A percentile compares a stretch with the other conserved stretches of the same genome.
Evolutionary conservation across 2,797 vertebrate species (phyloP).

Genomic region (Periophthalmus magnuspinnatus): DNA sequence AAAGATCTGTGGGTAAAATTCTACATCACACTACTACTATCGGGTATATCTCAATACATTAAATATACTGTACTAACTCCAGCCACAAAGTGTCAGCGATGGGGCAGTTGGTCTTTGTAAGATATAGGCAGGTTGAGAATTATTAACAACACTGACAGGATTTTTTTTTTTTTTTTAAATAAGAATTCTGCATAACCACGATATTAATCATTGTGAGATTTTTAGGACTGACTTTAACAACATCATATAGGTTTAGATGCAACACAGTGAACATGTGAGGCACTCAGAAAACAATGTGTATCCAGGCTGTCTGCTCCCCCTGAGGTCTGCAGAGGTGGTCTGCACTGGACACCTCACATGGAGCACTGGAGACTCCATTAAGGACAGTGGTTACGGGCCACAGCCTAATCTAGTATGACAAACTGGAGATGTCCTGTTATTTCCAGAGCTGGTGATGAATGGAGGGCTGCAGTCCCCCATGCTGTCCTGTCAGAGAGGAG

Average conservation of each 20-base stretch:
- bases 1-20: no score
- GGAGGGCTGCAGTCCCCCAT: slow-evolving; percentile 69
- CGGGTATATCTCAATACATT: no score
- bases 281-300: slow-evolving; percentile 40
- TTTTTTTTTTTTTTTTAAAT: no score
- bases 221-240: not conserved
- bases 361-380: slow-evolving; percentile 78
- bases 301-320: slow-evolving; percentile 46
- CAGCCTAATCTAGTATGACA: slow-evolving; percentile 83
- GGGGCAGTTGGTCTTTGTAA: no score
- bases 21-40: no score
- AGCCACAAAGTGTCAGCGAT: no score
- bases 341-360: slow-evolving; percentile 66
- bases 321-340: slow-evolving; percentile 64
- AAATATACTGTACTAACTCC: no score
- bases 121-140: no score
- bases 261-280: slow-evolving; percentile 14
- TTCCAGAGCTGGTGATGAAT: slow-evolving; percentile 80
- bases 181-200: no score
- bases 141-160: no score
- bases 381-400: slow-evolving; percentile 79
- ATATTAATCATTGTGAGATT: not conserved
- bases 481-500: slow-evolving; percentile 79
- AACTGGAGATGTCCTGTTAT: slow-evolving; percentile 83
- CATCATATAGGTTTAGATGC: not conserved